These are phyloP conservation scores for Poeciliopsis turrubarensis DNA, from an alignment of 2,113 vertebrate genomes.

Conservation along the genomic window DNA sequence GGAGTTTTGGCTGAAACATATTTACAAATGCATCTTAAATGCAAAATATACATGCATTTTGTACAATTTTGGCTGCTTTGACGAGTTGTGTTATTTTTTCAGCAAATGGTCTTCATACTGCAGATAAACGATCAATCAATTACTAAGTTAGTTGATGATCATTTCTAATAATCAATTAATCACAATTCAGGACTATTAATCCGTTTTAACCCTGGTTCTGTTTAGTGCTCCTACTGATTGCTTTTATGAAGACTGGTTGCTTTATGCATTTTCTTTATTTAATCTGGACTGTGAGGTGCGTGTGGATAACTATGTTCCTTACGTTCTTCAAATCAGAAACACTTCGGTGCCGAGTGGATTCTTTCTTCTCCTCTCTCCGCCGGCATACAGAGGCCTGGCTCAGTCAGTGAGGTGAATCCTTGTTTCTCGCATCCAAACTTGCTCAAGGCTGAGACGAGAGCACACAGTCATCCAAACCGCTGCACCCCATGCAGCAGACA, in stretches of 20 bases:
- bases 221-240: neutral
- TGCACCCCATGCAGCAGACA: neutral
- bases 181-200: too few species aligned
- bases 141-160: too few species aligned
- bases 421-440: neutral
- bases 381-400: neutral
- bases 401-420: neutral
- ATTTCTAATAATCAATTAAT: too few species aligned
- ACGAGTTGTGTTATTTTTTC: too few species aligned
- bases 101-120: too few species aligned
- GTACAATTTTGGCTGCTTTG: too few species aligned
- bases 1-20: too few species aligned
- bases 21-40: too few species aligned
- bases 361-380: neutral
- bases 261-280: neutral
- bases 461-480: neutral
- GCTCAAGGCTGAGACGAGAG: neutral
- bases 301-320: too few species aligned
- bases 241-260: neutral
- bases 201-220: too few species aligned
- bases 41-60: too few species aligned
- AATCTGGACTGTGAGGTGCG: neutral
- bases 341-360: neutral
- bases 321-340: neutral
- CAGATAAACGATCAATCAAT: too few species aligned